A percentile compares a stretch with the other conserved stretches of the same genome.
Evolutionary conservation across 2,113 vertebrate species (phyloP).

Genomic region (Elephas maximus): DNA sequence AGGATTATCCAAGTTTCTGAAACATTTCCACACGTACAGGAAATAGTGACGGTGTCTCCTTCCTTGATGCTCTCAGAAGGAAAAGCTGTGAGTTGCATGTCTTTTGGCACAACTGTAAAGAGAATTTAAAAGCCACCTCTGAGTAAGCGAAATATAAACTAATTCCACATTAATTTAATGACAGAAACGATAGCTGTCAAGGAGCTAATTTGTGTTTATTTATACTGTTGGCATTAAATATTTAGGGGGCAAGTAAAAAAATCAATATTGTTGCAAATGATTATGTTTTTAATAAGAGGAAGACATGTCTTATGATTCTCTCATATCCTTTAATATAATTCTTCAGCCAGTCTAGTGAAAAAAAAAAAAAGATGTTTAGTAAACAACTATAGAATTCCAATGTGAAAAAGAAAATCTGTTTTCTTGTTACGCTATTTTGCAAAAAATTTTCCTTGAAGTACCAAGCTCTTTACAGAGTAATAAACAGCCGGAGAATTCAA

Average conservation of each 20-base stretch:
- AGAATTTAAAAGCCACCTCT: constrained; percentile 48
- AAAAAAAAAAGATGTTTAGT: neutral
- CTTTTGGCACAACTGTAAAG: constrained; percentile 87
- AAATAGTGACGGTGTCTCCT: constrained; percentile 84
- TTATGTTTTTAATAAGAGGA: neutral
- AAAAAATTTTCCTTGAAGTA: neutral
- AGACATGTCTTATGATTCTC: neutral
- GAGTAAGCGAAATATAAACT: neutral
- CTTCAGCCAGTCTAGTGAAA: neutral
- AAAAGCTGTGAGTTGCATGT: constrained; percentile 83
- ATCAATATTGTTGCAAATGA: neutral
- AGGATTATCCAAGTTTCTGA: constrained; percentile 84
- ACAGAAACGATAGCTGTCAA: neutral
- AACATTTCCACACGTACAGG: constrained; percentile 75
- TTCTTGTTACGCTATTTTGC: neutral
- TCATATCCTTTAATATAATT: neutral
- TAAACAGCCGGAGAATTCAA: neutral
- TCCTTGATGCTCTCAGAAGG: constrained; percentile 83
- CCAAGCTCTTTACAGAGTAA: neutral
- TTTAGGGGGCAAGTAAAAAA: neutral
- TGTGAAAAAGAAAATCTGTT: neutral
- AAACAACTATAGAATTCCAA: neutral
- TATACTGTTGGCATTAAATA: neutral
- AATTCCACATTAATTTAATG: neutral
- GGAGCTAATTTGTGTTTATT: neutral